These are phyloP conservation scores for Lithophane socia DNA, from an alignment of 2,888 invertebrate genomes.

Conservation along the genomic window DNA sequence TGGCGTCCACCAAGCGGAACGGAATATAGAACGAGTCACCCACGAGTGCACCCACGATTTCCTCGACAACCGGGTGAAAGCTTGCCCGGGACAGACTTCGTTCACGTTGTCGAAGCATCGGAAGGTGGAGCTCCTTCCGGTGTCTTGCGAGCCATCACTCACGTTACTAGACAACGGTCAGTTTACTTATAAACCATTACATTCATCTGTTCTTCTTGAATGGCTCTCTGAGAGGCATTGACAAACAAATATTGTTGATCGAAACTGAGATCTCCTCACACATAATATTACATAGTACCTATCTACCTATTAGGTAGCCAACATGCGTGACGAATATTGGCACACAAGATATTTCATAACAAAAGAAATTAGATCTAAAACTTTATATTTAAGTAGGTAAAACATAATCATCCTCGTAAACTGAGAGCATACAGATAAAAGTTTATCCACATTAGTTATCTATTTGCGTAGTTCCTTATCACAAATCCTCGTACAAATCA, in stretches of 20 bases:
- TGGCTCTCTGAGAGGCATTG: neutral
- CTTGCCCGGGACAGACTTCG: slow-evolving; percentile 85
- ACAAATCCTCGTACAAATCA: slow-evolving; percentile 47
- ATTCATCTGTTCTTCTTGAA: slow-evolving; percentile 4
- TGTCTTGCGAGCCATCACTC: slow-evolving; percentile 80
- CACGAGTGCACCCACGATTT: slow-evolving; percentile 87
- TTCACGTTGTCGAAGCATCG: slow-evolving; percentile 91
- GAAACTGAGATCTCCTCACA: slow-evolving; percentile 3
- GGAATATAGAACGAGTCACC: slow-evolving; percentile 73
- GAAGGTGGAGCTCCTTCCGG: slow-evolving; percentile 91
- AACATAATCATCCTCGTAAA: slow-evolving; percentile 9
- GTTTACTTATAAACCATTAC: slow-evolving; percentile 57
- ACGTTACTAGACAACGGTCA: slow-evolving; percentile 83
- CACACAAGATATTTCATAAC: slow-evolving; percentile 28
- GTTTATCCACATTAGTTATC: slow-evolving; percentile 52
- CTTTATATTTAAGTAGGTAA: slow-evolving; percentile 8
- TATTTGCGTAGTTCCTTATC: slow-evolving; percentile 61
- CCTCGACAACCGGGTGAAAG: slow-evolving; percentile 85
- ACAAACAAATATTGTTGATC: slow-evolving; percentile 10
- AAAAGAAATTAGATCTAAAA: slow-evolving; percentile 9
- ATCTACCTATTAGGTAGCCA: neutral
- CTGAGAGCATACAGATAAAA: slow-evolving; percentile 47
- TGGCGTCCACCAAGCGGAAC: slow-evolving; percentile 68
- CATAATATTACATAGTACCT: neutral
- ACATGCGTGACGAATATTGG: slow-evolving; percentile 1